phyloP scores from a whole-genome alignment of 2,797 vertebrate genomes.

The Craterocephalus amniculus region DNA sequence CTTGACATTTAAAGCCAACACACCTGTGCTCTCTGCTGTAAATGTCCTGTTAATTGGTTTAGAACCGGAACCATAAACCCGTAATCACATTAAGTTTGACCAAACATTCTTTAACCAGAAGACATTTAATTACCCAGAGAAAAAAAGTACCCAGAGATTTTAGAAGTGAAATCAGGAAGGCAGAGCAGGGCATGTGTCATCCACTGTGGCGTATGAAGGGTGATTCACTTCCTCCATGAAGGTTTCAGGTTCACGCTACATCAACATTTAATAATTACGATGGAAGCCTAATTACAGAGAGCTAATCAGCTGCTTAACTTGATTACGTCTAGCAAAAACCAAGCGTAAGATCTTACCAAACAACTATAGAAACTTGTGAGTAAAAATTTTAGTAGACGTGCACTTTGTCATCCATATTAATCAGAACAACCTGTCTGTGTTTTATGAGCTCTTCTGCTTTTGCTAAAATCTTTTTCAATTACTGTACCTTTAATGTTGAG shows the following conservation, averaged over 20 bases:
- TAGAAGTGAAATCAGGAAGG: constrained; percentile 3
- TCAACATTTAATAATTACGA: constrained; percentile 9
- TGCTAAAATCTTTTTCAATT: neutral
- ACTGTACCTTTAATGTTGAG: neutral
- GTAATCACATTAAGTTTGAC: neutral
- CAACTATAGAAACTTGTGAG: neutral
- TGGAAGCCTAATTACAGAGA: constrained; percentile 27
- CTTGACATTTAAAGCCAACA: neutral
- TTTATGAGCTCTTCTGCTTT: neutral
- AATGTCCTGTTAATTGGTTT: constrained; percentile 2
- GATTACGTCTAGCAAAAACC: neutral
- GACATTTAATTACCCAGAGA: neutral
- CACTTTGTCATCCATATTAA: neutral
- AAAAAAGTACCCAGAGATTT: neutral
- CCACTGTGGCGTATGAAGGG: constrained; percentile 8
- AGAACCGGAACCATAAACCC: neutral
- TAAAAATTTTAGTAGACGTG: neutral
- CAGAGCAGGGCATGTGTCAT: constrained; percentile 18
- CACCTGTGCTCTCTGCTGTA: neutral
- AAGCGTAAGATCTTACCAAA: neutral
- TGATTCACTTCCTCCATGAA: constrained; percentile 6
- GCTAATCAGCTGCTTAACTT: constrained; percentile 1
- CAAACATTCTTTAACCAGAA: neutral
- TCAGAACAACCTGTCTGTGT: neutral
- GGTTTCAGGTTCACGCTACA: constrained; percentile 10